Base-by-base conservation (phyloP, 2,888 invertebrate species). In the Agelastica alni region DNA sequence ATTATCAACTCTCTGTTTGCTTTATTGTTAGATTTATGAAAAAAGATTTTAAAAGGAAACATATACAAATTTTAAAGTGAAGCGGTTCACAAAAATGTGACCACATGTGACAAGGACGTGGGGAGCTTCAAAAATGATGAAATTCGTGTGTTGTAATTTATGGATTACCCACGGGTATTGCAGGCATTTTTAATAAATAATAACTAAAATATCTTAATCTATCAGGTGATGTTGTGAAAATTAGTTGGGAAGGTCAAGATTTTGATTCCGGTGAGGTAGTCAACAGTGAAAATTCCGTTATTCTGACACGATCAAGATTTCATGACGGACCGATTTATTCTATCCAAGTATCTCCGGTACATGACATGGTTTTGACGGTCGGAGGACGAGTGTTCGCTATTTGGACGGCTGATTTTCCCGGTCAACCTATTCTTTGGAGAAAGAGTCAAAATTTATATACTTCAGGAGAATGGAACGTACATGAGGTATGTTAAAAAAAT, bases 251-350 rank as follows among this genome's bases (percentile, higher is more conserved):
- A 65, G 89, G 89, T 9, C 83, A 83, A 65, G 84, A 86, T 45
- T 84, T 84, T 57, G 80, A 83, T 60, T 83, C 86, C 13, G 86
- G 84, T 0, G 80, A 82, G 65, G 71, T 77, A 0, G 80, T 86
- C 0, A 85, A 85, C 64, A 82, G 83, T 4, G 88, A 89, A 64
- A 82, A 59, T 85, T 88, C 59, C 80, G 84, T 59, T 30, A 61
- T 55, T n/a, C 16, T 53, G 3, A 62, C 41, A 43, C 64, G 64
- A 2, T 71, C 77, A 2, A 72, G 70, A 45, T 81, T 86, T 51
- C 91, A 91, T 66, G 89, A 90, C 67, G 91, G 90, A 0, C 85
- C 88, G 1, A 74, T 92, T 1, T 52, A 51, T 28, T 52, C 65
- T 1, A 42, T 64, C 1, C 36, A 59, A n/a, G 53, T 41, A 4